Base-by-base conservation (phyloP, 2,888 invertebrate genomes). In the Allygus modestus region DNA sequence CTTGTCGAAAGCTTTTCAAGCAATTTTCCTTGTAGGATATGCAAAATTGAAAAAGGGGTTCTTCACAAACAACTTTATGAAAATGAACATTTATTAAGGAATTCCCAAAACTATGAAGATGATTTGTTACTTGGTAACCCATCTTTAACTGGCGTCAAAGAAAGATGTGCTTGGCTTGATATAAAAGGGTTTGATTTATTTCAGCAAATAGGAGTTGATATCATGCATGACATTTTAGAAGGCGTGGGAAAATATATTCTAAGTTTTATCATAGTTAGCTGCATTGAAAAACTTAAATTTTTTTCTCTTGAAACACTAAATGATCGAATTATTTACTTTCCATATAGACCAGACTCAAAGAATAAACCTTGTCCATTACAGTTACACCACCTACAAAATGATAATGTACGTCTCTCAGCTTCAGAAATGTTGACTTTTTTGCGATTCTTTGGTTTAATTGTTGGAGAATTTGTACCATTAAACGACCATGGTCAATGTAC, bases 211-310 rank as follows among this genome's bases (percentile, higher is more conserved):
- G 46, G 46, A 46, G 46, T 46, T 9, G 12, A 46, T 46, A 46
- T 46, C 4, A 46, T 46, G 46, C 46, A 46, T 17, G 46, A 46
- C 12, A 12, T 46, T 46, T 46, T 46, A 17, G 46, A 46, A 46
- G 46, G 46, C 12, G 46, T 46, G 12, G 46, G 7, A 46, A 46
- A 46, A 12, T 46, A 46, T 46, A 12, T 46, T 46, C 12, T 46
- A 46, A 46, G 46, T 46, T 46, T 46, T 46, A 46, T 46, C 17
- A 46, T 46, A 15, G 46, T 46, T 46, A 46, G 46, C 46, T 46
- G 46, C 1, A 17, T 46, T 17, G 46, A 46, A 46, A 46, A 46
- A 12, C 12, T 46, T 12, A 46, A 46, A 46, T 46, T 9, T 46
- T 46, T 46, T 46, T 46, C 46, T 15, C 46, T 46, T 1, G 17